phyloP scores from a whole-genome alignment of 2,797 vertebrate genomes.

The Choloepus didactylus region DNA sequence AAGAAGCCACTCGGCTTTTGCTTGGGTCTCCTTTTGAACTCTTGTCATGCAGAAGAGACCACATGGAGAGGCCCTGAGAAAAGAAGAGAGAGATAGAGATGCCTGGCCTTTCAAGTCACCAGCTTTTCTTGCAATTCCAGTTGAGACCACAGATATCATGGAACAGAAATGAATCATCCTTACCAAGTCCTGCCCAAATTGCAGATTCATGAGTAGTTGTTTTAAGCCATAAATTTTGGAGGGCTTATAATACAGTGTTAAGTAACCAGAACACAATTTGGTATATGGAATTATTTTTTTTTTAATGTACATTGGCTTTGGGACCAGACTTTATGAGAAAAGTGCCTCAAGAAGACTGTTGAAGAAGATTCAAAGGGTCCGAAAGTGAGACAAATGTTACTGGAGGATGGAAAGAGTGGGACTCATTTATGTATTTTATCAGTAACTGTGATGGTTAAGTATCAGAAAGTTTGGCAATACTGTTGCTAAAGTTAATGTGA shows the following conservation, averaged over 20 bases:
- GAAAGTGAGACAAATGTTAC: background rate
- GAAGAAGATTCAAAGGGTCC: background rate
- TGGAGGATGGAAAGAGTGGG: background rate
- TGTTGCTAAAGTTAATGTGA: background rate
- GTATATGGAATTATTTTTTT: background rate
- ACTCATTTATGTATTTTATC: background rate
- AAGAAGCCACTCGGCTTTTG: background rate
- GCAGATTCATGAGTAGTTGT: background rate
- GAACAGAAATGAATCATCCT: background rate
- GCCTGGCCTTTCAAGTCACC: background rate
- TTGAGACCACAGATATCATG: background rate
- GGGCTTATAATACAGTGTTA: background rate
- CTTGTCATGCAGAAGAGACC: background rate
- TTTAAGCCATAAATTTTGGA: background rate
- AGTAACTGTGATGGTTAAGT: too few species aligned
- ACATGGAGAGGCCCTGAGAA: background rate
- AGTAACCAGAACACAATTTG: background rate
- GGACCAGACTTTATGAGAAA: background rate
- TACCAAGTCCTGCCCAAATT: background rate
- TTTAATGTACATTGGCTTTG: background rate
- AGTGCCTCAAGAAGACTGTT: background rate
- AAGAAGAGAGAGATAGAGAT: background rate
- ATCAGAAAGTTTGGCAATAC: background rate
- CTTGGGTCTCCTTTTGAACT: background rate
- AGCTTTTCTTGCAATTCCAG: background rate